Base-by-base conservation (phyloP, 2,797 vertebrate species). In the Muraenolepis orangiensis region DNA sequence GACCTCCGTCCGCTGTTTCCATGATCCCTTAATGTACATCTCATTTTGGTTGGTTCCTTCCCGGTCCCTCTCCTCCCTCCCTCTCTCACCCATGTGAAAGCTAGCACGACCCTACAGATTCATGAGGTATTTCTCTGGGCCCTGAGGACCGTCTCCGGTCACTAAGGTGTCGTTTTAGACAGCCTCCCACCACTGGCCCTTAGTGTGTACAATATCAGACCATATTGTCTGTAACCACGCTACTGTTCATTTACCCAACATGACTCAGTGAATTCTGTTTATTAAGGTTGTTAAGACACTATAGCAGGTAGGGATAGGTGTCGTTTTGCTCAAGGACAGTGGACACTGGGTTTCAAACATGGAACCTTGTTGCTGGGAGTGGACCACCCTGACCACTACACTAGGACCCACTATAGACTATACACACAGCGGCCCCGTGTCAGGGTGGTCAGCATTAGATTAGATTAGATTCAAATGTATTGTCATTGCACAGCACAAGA, bases 81-180 rank as follows among this genome's bases (percentile, higher is more conserved):
- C 80, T 82, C 89, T 93, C 83, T 78, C 93, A 90, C 84, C 46
- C 34, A 66, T 75, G 91, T 93, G 93, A 79, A 87, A 87, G 81
- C 84, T 86, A 72, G 81, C 84, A 79, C 0, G 66, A 71, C 74
- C 71, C 76, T 84, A 91, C 91, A 85, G 93, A 94, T 91, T 88
- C 87, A 89, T 66, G 85, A 83, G 80, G 76, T 23, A 80, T 82
- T 85, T 72, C 74, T 84, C 77, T 40, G 1, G 57, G 57, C 57
- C 57, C 57, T 64, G 57, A 64, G 57, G 57, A 26, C 23, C 57
- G 23, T 11, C 57, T 64, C 57, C 23, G 78, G 83, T 77, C 86
- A 90, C 86, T 73, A 70, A 76, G 77, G 89, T 92, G 88, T 70
- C 77, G 87, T 75, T 92, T 89, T 78, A 84, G 75, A 86, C 81